Conservation (phyloP, 2,113 vertebrate genomes). For the Aptenodytes forsteri region DNA sequence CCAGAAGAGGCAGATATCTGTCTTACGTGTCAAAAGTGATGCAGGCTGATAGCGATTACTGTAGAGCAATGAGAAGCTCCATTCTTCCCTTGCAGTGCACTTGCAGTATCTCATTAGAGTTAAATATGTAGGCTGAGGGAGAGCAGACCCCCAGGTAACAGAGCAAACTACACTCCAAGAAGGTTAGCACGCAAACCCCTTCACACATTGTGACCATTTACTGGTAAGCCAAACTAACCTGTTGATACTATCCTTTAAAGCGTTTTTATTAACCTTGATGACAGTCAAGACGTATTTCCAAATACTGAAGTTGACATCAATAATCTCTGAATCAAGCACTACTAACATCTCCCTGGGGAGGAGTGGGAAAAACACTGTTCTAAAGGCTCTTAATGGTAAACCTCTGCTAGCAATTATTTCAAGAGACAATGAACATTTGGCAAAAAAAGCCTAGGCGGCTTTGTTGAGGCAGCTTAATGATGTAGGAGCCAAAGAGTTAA, state of each 20-base stretch:
- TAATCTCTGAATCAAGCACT: background rate
- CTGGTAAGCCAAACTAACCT: slow-evolving; percentile 16
- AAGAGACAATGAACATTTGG: slow-evolving; percentile 41
- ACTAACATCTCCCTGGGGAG: background rate
- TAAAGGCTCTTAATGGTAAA: slow-evolving; percentile 36
- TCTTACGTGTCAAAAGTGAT: background rate
- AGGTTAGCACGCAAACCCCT: background rate
- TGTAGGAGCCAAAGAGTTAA: slow-evolving; percentile 76
- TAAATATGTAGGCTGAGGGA: background rate
- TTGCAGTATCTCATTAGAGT: background rate
- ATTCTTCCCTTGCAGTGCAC: background rate
- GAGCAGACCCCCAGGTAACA: background rate
- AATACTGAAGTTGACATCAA: background rate
- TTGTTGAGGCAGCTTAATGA: slow-evolving; percentile 7
- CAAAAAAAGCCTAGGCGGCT: background rate
- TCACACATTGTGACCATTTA: background rate
- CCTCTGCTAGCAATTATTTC: slow-evolving; percentile 38
- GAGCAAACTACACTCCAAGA: background rate
- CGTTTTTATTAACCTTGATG: background rate
- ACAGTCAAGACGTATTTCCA: background rate
- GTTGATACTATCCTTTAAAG: background rate
- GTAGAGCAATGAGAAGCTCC: background rate
- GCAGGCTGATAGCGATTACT: background rate
- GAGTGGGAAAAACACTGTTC: background rate
- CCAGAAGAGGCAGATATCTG: background rate